A percentile compares a stretch with the other conserved stretches of the same genome.
These are phyloP conservation scores for Drosophila trichaetosa DNA, from an alignment of 2,888 invertebrate genomes.

Conservation along the genomic window DNA sequence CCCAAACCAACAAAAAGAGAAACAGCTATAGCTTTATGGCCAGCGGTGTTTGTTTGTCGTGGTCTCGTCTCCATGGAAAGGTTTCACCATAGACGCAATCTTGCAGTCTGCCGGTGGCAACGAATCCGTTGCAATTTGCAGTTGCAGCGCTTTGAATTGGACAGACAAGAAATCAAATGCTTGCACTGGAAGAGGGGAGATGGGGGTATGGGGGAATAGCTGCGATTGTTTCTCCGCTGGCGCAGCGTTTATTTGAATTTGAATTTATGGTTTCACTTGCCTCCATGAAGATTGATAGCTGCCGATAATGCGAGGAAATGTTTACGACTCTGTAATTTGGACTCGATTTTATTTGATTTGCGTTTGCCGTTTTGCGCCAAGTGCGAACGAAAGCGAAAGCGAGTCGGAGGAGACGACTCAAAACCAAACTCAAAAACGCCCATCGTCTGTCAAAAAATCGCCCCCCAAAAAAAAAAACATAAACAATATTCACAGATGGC, in stretches of 20 bases:
- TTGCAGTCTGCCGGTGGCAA: constrained; percentile 52
- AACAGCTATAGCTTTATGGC: constrained; percentile 29
- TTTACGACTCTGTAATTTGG: constrained; percentile 80
- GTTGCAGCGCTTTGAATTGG: constrained; percentile 49
- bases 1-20: neutral
- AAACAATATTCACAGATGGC: constrained; percentile 28
- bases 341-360: constrained; percentile 77
- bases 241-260: constrained; percentile 69
- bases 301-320: constrained; percentile 79
- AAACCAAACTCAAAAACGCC: neutral
- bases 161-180: constrained; percentile 50
- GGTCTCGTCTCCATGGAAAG: constrained; percentile 53
- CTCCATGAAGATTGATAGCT: constrained; percentile 76
- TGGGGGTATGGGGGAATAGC: neutral
- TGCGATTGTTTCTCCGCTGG: constrained; percentile 40
- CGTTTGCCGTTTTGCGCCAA: constrained; percentile 35
- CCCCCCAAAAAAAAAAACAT: neutral
- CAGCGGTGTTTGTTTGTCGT: constrained; percentile 36
- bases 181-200: neutral
- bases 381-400: constrained; percentile 69
- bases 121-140: constrained; percentile 66
- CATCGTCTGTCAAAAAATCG: constrained; percentile 11
- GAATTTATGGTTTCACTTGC: constrained; percentile 82
- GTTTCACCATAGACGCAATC: constrained; percentile 48
- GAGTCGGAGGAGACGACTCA: neutral